phyloP scores from a whole-genome alignment of 2,888 invertebrate species.

The Drosophila anomelani region DNA sequence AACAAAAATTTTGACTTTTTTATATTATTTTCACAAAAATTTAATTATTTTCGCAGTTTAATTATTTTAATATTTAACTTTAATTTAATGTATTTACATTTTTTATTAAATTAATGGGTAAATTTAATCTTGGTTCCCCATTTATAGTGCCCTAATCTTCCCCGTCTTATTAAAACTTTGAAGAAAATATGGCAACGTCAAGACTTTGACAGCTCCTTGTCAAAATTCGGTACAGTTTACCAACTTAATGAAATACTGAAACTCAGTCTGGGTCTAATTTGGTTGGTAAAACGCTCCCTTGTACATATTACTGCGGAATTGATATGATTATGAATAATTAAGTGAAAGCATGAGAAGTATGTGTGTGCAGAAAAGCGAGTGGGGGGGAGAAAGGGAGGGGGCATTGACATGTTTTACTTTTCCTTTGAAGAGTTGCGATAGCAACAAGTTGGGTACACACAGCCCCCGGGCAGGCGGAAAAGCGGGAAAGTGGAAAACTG shows the following conservation, averaged over 20 bases:
- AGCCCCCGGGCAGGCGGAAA: background rate
- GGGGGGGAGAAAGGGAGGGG: slow-evolving; percentile 1
- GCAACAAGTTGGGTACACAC: slow-evolving; percentile 34
- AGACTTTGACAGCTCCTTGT: background rate
- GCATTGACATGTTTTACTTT: slow-evolving; percentile 13
- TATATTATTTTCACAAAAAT: too few relatives aligned
- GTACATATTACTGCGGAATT: background rate
- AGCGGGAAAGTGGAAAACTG: slow-evolving; percentile 14
- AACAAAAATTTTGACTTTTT: too few relatives aligned
- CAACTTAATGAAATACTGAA: background rate
- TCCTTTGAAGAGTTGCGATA: slow-evolving; percentile 35
- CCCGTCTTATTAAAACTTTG: too few relatives aligned
- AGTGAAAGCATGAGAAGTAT: background rate
- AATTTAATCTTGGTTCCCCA: background rate
- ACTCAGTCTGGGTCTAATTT: background rate
- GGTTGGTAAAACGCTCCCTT: background rate
- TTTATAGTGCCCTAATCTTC: background rate
- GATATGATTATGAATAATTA: slow-evolving; percentile 18
- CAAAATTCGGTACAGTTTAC: background rate
- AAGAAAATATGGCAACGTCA: too few relatives aligned
- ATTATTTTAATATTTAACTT: too few relatives aligned
- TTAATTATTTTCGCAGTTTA: too few relatives aligned
- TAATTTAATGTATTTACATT: too few relatives aligned
- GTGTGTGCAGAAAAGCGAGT: slow-evolving; percentile 2
- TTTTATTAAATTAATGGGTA: too few relatives aligned